A percentile compares a stretch with the other conserved stretches of the same genome.
Evolutionary conservation across 2,797 vertebrate genomes (phyloP).

Genomic region (Coregonus suidteri): DNA sequence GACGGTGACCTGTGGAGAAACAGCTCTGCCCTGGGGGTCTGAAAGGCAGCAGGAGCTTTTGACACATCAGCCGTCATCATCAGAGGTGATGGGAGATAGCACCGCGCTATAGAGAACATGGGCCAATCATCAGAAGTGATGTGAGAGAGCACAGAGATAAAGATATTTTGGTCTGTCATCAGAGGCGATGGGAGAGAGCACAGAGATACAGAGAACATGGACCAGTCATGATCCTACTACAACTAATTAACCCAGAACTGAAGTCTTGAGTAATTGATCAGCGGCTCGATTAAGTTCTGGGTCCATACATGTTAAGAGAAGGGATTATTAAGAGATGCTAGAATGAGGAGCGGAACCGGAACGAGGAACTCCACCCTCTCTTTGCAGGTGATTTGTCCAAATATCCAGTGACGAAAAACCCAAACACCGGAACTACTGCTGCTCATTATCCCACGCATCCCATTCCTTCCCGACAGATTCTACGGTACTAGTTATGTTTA

Average conservation of each 20-base stretch:
- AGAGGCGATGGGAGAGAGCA: too few species aligned
- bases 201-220: not conserved
- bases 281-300: too few species aligned
- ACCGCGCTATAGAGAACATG: not conserved
- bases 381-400: too few species aligned
- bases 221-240: not conserved
- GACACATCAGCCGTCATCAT: constrained; percentile 34
- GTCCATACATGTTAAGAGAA: too few species aligned
- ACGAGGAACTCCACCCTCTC: too few species aligned
- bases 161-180: too few species aligned
- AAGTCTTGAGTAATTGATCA: too few species aligned
- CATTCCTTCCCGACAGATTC: too few species aligned
- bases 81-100: not conserved
- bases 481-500: not conserved
- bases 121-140: not conserved
- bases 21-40: constrained; percentile 31
- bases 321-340: not conserved
- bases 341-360: too few species aligned
- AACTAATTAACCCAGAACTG: not conserved
- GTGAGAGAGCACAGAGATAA: not conserved
- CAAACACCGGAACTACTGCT: too few species aligned
- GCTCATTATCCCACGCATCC: too few species aligned
- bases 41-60: constrained; percentile 8
- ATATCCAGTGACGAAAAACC: too few species aligned
- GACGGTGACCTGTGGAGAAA: constrained; percentile 52